Evolutionary conservation across 2,797 vertebrate species (phyloP).

Genomic region (Lemur catta): DNA sequence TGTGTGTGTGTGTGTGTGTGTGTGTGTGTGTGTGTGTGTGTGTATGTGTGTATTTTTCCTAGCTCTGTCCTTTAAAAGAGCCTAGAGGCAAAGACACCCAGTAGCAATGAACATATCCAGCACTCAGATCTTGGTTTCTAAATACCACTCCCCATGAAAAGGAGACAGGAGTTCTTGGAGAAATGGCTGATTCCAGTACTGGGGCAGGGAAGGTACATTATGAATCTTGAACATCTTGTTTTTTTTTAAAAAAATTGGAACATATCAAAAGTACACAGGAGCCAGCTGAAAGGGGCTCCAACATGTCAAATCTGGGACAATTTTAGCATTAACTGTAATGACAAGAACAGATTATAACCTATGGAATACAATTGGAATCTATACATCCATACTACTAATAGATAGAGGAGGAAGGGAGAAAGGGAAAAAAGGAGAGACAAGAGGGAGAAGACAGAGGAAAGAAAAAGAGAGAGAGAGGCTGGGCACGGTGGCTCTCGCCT

Average conservation of each 20-base stretch:
- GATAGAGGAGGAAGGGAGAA: background rate
- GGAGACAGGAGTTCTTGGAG: background rate
- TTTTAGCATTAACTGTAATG: slow-evolving; percentile 1
- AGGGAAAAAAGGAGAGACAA: background rate
- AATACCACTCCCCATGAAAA: background rate
- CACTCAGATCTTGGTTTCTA: background rate
- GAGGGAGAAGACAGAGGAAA: background rate
- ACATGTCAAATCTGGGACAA: background rate
- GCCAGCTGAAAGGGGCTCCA: background rate
- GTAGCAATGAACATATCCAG: background rate
- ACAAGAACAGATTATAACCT: background rate
- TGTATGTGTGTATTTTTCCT: background rate
- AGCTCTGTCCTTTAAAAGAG: background rate
- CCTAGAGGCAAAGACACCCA: background rate
- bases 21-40: background rate
- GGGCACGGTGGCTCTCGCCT: too few relatives aligned
- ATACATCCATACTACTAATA: background rate
- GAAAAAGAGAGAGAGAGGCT: background rate
- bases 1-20: background rate
- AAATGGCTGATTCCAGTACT: background rate
- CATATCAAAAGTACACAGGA: background rate
- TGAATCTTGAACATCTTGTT: background rate
- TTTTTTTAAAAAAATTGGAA: background rate
- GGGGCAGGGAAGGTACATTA: background rate
- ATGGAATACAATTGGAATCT: background rate